Conservation (phyloP, 2,888 invertebrate species). For the Selenia dentaria region DNA sequence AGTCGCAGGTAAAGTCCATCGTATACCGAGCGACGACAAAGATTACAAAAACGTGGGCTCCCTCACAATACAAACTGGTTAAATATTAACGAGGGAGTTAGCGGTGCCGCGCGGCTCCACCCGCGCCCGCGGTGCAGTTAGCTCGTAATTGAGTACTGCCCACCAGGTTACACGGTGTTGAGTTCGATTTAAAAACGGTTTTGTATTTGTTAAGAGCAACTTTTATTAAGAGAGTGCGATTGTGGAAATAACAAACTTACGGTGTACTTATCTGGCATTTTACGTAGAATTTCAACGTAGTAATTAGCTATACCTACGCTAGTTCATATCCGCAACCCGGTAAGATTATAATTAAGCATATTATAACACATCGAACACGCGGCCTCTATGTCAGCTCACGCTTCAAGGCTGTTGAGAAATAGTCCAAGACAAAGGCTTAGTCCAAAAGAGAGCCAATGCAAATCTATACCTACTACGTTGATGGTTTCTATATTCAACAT, state of each 20-base stretch:
- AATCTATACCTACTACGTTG: no score
- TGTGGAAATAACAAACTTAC: not conserved
- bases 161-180: constrained; percentile 11
- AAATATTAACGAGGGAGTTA: constrained; percentile 68
- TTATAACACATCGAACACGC: no score
- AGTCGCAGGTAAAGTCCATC: constrained; percentile 5
- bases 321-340: no score
- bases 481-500: no score
- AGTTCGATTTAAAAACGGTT: constrained; percentile 16
- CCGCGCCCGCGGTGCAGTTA: constrained; percentile 53
- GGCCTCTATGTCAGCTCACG: no score
- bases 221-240: constrained; percentile 4
- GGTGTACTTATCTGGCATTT: no score
- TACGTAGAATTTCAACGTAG: no score
- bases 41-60: constrained; percentile 12
- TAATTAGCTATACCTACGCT: no score
- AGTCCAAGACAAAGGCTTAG: no score
- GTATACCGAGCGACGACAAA: not conserved
- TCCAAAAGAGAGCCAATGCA: no score
- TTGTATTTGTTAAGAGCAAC: constrained; percentile 14
- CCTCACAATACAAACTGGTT: constrained; percentile 31
- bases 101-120: constrained; percentile 51
- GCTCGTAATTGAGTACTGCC: constrained; percentile 57
- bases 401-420: no score
- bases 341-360: no score